Base-by-base conservation (phyloP, 2,113 vertebrate species). In the Lamprotornis superbus region DNA sequence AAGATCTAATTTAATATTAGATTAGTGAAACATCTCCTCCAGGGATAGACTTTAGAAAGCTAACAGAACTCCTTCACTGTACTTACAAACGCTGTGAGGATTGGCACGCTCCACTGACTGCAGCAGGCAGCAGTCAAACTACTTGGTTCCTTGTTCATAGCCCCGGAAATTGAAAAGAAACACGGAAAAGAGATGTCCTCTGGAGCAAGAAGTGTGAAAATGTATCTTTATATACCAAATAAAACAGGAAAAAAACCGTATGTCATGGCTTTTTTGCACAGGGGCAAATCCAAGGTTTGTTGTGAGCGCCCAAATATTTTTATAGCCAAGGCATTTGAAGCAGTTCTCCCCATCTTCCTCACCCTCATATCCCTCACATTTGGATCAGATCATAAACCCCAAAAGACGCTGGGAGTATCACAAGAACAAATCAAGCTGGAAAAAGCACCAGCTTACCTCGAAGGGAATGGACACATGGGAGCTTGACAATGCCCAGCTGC, bases 1-100 rank as follows among this genome's bases (percentile, higher is more conserved):
- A 92, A 96, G 97, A 94, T 77, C 63, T 89, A 96, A 97, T 97
- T 97, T 95, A 95, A 47, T 96, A 63, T 93, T 94, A 93, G 67
- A 93, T 95, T 93, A 95, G 60, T 83, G 83, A 96, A 95, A 76
- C 75, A 67, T 84, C 55, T 97, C 96, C 92, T 94, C 80, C 76
- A 85, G 71, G 80, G 67, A 92, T 3, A 94, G 60, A 79, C 2
- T 0, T 85, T 71, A 93, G 46, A 94, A 81, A 74, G 64, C 67
- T 96, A 96, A 93, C 33, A 89, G 81, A 64, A 33, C 88, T 95
- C 74, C 74, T 94, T 75, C 71, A 56, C 68, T 9, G 1, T 88
- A 55, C 55, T 75, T 63, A 91, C 15, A 70, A 69, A 92, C 0
- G 5, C 59, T 95, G 25, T 33, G 87, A 92, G 89, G 53, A 94